A percentile compares a stretch with the other conserved stretches of the same genome.
Evolutionary conservation across 1,140 invertebrate genomes (phyloP).

Genomic region (Micrasema longulum): DNA sequence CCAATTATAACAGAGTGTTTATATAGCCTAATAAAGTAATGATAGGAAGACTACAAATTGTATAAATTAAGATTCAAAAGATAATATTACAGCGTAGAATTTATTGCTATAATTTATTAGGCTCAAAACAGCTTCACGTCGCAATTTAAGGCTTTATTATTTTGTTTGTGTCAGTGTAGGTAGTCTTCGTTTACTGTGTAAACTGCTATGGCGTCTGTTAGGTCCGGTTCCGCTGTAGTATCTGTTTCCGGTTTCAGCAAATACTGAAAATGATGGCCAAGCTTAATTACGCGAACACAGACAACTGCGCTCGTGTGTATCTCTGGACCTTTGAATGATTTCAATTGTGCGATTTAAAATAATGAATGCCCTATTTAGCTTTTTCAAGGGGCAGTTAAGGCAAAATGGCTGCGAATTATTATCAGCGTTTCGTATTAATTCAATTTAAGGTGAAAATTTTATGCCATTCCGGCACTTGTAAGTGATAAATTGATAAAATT

Average conservation of each 20-base stretch:
- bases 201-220: conserved; percentile 3
- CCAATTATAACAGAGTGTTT: no score
- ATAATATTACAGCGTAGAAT: conserved; percentile 4
- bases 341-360: conserved; percentile 35
- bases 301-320: background rate
- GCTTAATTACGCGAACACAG: conserved; percentile 30
- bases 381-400: conserved; percentile 29
- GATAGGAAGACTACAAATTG: background rate
- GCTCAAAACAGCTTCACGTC: background rate
- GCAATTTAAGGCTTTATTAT: conserved; percentile 15
- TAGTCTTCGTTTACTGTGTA: conserved; percentile 2
- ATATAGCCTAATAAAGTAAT: no score
- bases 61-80: background rate
- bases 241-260: conserved; percentile 38
- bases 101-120: conserved; percentile 8
- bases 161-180: conserved; percentile 13
- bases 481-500: background rate
- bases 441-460: conserved; percentile 8
- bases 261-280: conserved; percentile 35
- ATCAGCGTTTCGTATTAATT: conserved; percentile 20
- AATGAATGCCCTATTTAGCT: conserved; percentile 34
- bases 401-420: conserved; percentile 18
- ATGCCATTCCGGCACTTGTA: no score
- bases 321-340: conserved; percentile 22
- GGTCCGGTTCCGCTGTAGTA: conserved; percentile 29